These are phyloP conservation scores for Crotalus horridus DNA, from an alignment of 2,113 vertebrate species.

Conservation along the genomic window DNA sequence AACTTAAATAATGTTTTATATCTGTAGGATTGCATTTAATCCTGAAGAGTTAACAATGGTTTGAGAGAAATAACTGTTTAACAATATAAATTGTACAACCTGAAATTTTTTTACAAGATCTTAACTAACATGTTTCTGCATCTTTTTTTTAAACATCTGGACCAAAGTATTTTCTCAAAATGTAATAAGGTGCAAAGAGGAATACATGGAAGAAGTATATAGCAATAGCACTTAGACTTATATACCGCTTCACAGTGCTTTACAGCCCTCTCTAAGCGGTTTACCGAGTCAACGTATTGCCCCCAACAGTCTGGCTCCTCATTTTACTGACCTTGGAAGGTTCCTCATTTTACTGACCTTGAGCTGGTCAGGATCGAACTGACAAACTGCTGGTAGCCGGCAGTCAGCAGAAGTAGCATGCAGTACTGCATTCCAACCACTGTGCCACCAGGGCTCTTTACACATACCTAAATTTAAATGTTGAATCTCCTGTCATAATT, in stretches of 20 bases:
- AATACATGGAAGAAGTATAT: neutral
- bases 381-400: too few species aligned
- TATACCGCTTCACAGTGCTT: too few species aligned
- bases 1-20: constrained; percentile 17
- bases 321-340: too few species aligned
- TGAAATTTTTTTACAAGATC: neutral
- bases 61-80: neutral
- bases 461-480: neutral
- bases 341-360: too few species aligned
- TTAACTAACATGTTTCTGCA: neutral
- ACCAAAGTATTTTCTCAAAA: neutral
- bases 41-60: neutral
- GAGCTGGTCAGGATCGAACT: too few species aligned
- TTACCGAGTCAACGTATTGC: too few species aligned
- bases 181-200: neutral
- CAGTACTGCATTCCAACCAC: too few species aligned
- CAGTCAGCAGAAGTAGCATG: too few species aligned
- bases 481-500: neutral
- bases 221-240: too few species aligned
- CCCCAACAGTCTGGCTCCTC: too few species aligned
- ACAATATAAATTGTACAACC: neutral
- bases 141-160: neutral
- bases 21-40: neutral
- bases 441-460: too few species aligned
- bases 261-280: too few species aligned